Percentiles rank a stretch among this genome's conserved stretches.
Conservation (phyloP, 2,113 vertebrate species). For the Calyptomena viridis region DNA sequence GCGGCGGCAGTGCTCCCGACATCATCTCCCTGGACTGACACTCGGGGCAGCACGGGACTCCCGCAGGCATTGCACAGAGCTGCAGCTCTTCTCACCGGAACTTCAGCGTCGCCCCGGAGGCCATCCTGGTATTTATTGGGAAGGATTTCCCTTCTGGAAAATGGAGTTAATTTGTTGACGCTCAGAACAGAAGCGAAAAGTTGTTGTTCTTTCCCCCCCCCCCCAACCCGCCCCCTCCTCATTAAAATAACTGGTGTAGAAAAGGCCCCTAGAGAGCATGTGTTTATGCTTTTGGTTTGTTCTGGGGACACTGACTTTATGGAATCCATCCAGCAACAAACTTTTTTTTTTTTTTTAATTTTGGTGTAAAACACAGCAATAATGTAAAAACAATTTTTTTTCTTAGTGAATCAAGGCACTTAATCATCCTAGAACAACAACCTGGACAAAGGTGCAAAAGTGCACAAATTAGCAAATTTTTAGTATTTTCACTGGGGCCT, state of each 20-base stretch:
- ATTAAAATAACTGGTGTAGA: neutral
- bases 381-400: conserved; percentile 68
- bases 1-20: conserved; percentile 78
- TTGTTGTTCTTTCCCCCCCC: neutral
- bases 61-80: conserved; percentile 17
- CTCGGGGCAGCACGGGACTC: neutral
- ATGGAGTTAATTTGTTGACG: neutral
- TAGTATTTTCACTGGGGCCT: conserved; percentile 29
- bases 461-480: neutral
- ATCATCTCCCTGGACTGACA: conserved; percentile 92
- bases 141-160: conserved; percentile 46
- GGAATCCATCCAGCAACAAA: conserved; percentile 37
- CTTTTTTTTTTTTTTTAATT: conserved; percentile 1
- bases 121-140: conserved; percentile 73
- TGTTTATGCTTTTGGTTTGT: neutral
- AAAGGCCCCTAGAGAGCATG: conserved; percentile 21
- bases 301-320: conserved; percentile 26
- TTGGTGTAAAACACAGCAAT: conserved; percentile 73
- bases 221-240: too few relatives aligned
- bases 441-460: neutral
- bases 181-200: neutral
- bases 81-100: neutral
- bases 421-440: conserved; percentile 23
- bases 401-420: conserved; percentile 45
- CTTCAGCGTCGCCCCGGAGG: neutral